Base-by-base conservation (phyloP, 1,140 invertebrate species). In the Calephelis virginiensis region DNA sequence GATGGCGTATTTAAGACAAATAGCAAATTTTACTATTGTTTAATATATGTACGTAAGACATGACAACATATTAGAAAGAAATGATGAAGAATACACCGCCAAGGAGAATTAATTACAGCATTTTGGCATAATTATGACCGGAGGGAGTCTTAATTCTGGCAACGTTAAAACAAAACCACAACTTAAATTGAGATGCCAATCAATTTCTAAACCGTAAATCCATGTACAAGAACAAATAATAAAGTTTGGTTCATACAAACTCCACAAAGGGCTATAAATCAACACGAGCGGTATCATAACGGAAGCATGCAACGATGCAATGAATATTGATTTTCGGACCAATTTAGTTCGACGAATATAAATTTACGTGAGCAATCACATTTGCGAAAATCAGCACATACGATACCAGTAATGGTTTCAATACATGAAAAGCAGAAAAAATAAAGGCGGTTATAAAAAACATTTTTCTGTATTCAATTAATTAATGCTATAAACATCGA, bases 271-370 rank as follows among this genome's bases (percentile, higher is more conserved):
- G 72, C 71, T 69, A 83, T 83, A 86, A 83, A 83, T 85, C 80
- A 81, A 74, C 69, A 69, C 68, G 66, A 76, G 53, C 71, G 64
- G 63, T 80, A 80, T 81, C 78, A 76, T 75, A 83, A 76, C 80
- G 72, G 70, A 73, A 64, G 62, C 65, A 74, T 76, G 75, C 76
- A 78, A 79, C 71, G 69, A 72, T 71, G 76, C 71, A 76, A 81
- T 84, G 76, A 83, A 83, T 83, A 86, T 86, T 84, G 77, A 84
- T 84, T 80, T 81, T 73, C 69, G 63, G 68, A 72, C 67, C 74
- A 81, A 85, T 83, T 83, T 80, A 79, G 71, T 77, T 76, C 68
- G 70, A 75, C 70, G 66, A 72, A 77, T 79, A 78, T 76, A 74
- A 75, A 78, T 74, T 78, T 74, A 72, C 64, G 70, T 68, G 71